Evolutionary conservation across 1,140 invertebrate species (phyloP).

Genomic region (Diachasmimorpha longicaudata): DNA sequence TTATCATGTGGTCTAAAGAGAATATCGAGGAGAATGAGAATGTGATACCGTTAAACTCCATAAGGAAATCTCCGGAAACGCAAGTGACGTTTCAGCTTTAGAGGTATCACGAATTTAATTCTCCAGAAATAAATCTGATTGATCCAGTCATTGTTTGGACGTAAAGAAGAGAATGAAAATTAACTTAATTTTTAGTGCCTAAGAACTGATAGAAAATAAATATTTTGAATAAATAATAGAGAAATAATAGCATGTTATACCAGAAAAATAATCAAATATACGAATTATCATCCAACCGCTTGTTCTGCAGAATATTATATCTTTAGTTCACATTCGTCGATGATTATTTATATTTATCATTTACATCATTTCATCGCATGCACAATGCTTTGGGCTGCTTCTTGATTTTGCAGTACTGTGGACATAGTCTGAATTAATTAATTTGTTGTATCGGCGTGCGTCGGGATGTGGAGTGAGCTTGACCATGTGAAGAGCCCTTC

Average conservation of each 20-base stretch:
- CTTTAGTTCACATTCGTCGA: background rate
- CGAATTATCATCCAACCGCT: constrained; percentile 12
- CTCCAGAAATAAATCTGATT: background rate
- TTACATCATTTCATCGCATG: constrained; percentile 42
- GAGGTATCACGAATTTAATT: constrained; percentile 44
- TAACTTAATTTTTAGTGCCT: background rate
- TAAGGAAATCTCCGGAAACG: constrained; percentile 45
- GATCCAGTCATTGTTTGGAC: background rate
- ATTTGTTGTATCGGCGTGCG: background rate
- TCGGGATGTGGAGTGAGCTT: constrained; percentile 34
- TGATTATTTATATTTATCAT: constrained; percentile 4
- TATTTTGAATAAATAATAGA: background rate
- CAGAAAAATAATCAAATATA: background rate
- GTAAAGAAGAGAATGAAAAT: background rate
- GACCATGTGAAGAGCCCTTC: background rate
- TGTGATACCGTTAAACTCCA: constrained; percentile 54
- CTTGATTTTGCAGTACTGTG: constrained; percentile 21
- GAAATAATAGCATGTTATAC: constrained; percentile 37
- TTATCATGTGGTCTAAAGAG: constrained; percentile 50
- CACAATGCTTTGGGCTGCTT: constrained; percentile 41
- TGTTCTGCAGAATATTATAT: background rate
- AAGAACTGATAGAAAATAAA: background rate
- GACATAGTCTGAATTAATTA: constrained; percentile 17
- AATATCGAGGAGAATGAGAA: constrained; percentile 54
- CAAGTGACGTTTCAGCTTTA: constrained; percentile 46